Evolutionary conservation across 2,888 invertebrate genomes (phyloP).

Genomic region (Xestia sexstrigata): DNA sequence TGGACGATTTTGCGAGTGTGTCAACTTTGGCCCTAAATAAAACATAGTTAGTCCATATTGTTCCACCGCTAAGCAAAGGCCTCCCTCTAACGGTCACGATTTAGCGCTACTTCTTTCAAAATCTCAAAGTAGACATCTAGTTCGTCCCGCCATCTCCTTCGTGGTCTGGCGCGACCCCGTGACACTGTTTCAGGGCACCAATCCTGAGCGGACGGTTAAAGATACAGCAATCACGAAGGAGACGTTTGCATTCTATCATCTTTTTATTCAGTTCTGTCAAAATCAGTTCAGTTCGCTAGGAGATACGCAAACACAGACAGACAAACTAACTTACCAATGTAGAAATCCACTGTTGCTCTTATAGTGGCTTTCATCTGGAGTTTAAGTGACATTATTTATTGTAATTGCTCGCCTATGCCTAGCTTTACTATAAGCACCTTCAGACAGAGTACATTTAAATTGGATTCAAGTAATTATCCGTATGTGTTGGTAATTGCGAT

Average conservation of each 20-base stretch:
- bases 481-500: conserved; percentile 44
- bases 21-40: too few relatives aligned
- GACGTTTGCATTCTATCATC: too few relatives aligned
- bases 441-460: conserved; percentile 43
- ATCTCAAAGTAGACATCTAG: too few relatives aligned
- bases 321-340: background rate
- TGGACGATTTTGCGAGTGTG: background rate
- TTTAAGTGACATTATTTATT: conserved; percentile 72
- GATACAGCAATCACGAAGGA: too few relatives aligned
- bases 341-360: conserved; percentile 47
- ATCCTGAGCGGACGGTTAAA: too few relatives aligned
- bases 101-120: too few relatives aligned
- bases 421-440: conserved; percentile 23
- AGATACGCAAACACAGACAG: background rate
- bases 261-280: background rate
- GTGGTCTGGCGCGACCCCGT: too few relatives aligned
- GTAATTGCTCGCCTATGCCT: conserved; percentile 64
- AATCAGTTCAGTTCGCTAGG: background rate
- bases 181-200: too few relatives aligned
- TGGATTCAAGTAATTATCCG: conserved; percentile 57
- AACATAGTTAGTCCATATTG: too few relatives aligned
- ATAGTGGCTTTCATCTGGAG: conserved; percentile 64
- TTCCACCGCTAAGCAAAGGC: too few relatives aligned
- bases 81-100: too few relatives aligned
- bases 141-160: too few relatives aligned